phyloP scores from a whole-genome alignment of 2,113 vertebrate genomes.

The Paracanthobrama guichenoti region DNA sequence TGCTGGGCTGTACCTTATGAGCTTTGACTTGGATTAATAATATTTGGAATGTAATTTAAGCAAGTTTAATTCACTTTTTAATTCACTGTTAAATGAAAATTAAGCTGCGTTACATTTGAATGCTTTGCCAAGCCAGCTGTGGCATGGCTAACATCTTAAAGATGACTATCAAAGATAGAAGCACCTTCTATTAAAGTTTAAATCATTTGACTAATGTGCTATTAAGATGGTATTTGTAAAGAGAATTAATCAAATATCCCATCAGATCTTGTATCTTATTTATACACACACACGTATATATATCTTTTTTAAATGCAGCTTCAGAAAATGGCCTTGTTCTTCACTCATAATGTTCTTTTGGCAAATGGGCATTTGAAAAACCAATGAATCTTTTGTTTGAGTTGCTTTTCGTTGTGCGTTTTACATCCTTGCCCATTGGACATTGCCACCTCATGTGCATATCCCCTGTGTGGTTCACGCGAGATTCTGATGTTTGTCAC shows the following conservation, averaged over 20 bases:
- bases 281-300: no score
- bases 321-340: conserved; percentile 17
- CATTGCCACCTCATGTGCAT: conserved; percentile 3
- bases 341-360: conserved; percentile 13
- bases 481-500: background rate
- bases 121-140: background rate
- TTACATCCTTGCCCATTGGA: background rate
- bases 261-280: background rate
- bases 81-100: background rate
- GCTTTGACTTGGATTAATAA: background rate
- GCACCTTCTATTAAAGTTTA: background rate
- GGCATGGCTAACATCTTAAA: background rate
- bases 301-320: background rate
- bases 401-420: background rate
- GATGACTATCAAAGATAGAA: conserved; percentile 5
- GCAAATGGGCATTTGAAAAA: conserved; percentile 8
- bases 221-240: background rate
- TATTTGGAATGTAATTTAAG: background rate
- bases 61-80: conserved; percentile 8
- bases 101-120: background rate
- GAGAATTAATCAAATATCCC: background rate
- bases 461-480: conserved; percentile 14
- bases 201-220: background rate
- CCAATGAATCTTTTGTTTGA: conserved; percentile 18
- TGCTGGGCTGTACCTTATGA: background rate